Conservation (phyloP, 2,113 vertebrate genomes). For the Chunga burmeisteri region DNA sequence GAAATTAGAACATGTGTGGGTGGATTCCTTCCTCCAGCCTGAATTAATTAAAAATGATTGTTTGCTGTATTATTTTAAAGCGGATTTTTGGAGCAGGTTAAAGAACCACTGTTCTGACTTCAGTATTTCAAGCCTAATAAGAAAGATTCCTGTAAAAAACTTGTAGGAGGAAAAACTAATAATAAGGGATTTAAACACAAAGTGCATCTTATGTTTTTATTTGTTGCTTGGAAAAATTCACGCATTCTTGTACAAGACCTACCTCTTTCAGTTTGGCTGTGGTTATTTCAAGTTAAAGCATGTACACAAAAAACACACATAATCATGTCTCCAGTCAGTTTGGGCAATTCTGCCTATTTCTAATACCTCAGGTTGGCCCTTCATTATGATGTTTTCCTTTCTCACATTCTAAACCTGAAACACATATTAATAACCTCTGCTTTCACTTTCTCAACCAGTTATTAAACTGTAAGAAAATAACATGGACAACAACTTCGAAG, state of each 20-base stretch:
- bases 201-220: background rate
- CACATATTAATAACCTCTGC: background rate
- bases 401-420: background rate
- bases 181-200: background rate
- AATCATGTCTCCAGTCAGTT: background rate
- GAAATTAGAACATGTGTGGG: conserved; percentile 62
- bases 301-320: background rate
- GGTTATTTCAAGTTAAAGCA: conserved; percentile 6
- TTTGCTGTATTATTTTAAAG: conserved; percentile 41
- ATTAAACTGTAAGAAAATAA: background rate
- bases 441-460: background rate
- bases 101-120: conserved; percentile 1
- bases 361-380: background rate
- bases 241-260: background rate
- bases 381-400: background rate
- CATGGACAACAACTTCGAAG: background rate
- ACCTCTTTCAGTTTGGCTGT: background rate
- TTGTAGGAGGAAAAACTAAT: background rate
- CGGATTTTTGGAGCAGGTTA: conserved; percentile 5
- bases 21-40: conserved; percentile 57
- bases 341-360: background rate
- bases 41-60: conserved; percentile 57
- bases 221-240: conserved; percentile 7
- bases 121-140: background rate
- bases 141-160: background rate